These are phyloP conservation scores for Hippocampus guttulatus DNA, from an alignment of 2,113 vertebrate species.

Conservation along the genomic window DNA sequence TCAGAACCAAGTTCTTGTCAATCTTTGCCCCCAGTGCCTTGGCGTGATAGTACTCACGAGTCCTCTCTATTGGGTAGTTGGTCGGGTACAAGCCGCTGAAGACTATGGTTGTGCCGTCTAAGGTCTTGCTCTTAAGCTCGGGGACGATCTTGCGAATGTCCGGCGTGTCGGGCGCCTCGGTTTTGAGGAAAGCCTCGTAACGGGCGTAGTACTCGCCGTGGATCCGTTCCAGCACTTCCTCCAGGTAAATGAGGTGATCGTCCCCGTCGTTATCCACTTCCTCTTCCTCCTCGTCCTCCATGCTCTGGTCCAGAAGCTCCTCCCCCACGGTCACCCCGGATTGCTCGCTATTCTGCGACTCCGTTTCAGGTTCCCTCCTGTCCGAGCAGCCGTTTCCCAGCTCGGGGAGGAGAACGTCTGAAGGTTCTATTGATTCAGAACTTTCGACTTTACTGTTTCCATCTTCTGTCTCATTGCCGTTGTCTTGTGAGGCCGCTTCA, in stretches of 20 bases:
- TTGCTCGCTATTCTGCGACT: conserved; percentile 94
- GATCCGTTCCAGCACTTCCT: conserved; percentile 89
- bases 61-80: conserved; percentile 90
- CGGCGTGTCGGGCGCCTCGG: conserved; percentile 75
- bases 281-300: conserved; percentile 85
- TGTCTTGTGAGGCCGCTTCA: conserved; percentile 32
- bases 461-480: conserved; percentile 33
- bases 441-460: conserved; percentile 35
- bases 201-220: conserved; percentile 87
- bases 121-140: conserved; percentile 83
- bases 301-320: conserved; percentile 88
- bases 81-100: conserved; percentile 96
- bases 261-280: conserved; percentile 83
- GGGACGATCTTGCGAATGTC: conserved; percentile 93
- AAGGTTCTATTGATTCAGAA: conserved; percentile 52
- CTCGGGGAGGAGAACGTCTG: conserved; percentile 59
- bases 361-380: conserved; percentile 85
- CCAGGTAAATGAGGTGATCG: conserved; percentile 91
- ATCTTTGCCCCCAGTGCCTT: conserved; percentile 88
- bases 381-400: conserved; percentile 83
- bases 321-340: conserved; percentile 89
- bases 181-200: conserved; percentile 80
- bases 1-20: conserved; percentile 76
- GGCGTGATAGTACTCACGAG: conserved; percentile 89
- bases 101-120: conserved; percentile 80